Conservation (phyloP, 2,888 invertebrate species). For the Strigamia transsilvanica region DNA sequence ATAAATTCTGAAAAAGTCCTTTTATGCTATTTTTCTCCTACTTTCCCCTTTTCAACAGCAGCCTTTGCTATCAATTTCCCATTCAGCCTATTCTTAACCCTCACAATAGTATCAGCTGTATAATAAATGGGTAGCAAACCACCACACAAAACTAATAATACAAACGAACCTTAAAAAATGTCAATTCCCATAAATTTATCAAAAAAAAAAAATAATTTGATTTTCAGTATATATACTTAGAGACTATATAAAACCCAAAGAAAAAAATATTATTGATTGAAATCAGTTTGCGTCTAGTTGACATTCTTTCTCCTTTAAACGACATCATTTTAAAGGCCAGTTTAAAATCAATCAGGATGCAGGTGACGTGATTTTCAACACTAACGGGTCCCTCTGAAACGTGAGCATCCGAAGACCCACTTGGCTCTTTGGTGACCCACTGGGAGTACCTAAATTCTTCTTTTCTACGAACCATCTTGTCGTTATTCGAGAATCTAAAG, state of each 20-base stretch:
- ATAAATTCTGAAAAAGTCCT: neutral
- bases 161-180: neutral
- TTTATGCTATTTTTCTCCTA: conserved; percentile 16
- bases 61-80: conserved; percentile 34
- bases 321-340: conserved; percentile 44
- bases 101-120: conserved; percentile 24
- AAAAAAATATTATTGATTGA: conserved; percentile 8
- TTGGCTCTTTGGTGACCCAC: conserved; percentile 43
- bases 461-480: conserved; percentile 35
- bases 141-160: conserved; percentile 9
- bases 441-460: conserved; percentile 42
- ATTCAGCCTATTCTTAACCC: conserved; percentile 19
- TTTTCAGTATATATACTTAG: conserved; percentile 6
- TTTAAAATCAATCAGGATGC: conserved; percentile 49
- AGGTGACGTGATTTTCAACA: conserved; percentile 49
- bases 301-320: conserved; percentile 26
- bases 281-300: neutral
- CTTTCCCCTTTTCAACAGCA: conserved; percentile 7
- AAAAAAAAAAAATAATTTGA: neutral
- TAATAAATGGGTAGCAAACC: conserved; percentile 14
- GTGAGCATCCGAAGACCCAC: conserved; percentile 41
- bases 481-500: conserved; percentile 48
- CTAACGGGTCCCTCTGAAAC: conserved; percentile 44
- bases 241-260: no score
- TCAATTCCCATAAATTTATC: neutral